Percentiles rank a stretch among this genome's conserved stretches.
phyloP scores from a whole-genome alignment of 2,888 invertebrate genomes.

The Diaperis boleti region DNA sequence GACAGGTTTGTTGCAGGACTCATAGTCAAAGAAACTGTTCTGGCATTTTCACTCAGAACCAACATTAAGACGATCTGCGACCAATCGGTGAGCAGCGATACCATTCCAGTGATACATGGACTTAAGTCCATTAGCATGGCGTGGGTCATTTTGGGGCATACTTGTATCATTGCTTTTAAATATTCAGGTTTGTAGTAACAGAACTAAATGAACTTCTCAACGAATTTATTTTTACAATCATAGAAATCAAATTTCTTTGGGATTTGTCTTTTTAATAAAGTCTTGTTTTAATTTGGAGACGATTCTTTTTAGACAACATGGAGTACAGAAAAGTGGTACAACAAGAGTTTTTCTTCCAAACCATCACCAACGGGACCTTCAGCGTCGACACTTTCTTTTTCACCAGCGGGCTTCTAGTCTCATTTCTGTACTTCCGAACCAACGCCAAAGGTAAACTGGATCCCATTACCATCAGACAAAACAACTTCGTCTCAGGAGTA shows the following conservation, averaged over 20 bases:
- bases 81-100: slow-evolving; percentile 83
- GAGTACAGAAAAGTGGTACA: slow-evolving; percentile 78
- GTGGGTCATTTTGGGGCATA: slow-evolving; percentile 79
- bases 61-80: slow-evolving; percentile 86
- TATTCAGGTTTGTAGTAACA: slow-evolving; percentile 71
- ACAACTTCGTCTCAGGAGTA: slow-evolving; percentile 73
- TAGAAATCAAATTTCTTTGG: no score
- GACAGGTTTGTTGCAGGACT: no score
- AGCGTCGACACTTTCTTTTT: slow-evolving; percentile 89
- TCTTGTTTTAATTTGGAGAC: no score
- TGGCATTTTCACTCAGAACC: slow-evolving; percentile 83
- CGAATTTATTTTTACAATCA: no score
- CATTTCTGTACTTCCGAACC: slow-evolving; percentile 87
- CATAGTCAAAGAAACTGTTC: slow-evolving; percentile 75
- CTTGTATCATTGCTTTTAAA: slow-evolving; percentile 85
- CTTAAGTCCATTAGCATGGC: slow-evolving; percentile 74
- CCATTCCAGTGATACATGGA: slow-evolving; percentile 78
- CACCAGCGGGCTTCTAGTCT: slow-evolving; percentile 82
- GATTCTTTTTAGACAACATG: slow-evolving; percentile 78
- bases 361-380: slow-evolving; percentile 82
- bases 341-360: slow-evolving; percentile 83
- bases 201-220: no score
- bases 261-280: no score
- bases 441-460: slow-evolving; percentile 81
- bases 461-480: slow-evolving; percentile 73